Evolutionary conservation across 2,888 invertebrate species (phyloP).

Genomic region (Phania funesta): DNA sequence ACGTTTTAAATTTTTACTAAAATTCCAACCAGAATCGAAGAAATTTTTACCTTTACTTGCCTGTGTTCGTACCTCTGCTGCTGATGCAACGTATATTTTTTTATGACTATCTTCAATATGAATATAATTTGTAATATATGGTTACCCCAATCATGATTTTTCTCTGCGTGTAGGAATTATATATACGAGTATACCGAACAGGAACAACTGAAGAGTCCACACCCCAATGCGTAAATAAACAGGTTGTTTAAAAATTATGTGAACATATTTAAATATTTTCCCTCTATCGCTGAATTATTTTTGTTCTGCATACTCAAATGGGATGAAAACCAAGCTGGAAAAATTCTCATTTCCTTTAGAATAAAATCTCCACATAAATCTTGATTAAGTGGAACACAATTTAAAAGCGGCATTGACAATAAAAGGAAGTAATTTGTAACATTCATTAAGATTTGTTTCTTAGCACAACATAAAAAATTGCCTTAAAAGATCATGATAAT

Average conservation of each 20-base stretch:
- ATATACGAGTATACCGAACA: no score
- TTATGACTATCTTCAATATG: no score
- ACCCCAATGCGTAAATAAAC: background rate
- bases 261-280: background rate
- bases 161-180: no score
- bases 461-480: constrained; percentile 35
- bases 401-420: constrained; percentile 29
- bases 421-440: constrained; percentile 62
- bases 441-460: constrained; percentile 38
- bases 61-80: no score
- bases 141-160: no score
- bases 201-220: no score
- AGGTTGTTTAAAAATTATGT: background rate
- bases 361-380: constrained; percentile 29
- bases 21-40: no score
- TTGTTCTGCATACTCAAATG: background rate
- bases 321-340: background rate
- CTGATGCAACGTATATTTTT: no score
- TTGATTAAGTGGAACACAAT: constrained; percentile 32
- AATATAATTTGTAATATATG: no score
- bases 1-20: no score
- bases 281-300: background rate
- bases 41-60: no score
- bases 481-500: constrained; percentile 58
- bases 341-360: constrained; percentile 24